These are phyloP conservation scores for Sylvia borin DNA, from an alignment of 2,797 vertebrate genomes.

Conservation along the genomic window DNA sequence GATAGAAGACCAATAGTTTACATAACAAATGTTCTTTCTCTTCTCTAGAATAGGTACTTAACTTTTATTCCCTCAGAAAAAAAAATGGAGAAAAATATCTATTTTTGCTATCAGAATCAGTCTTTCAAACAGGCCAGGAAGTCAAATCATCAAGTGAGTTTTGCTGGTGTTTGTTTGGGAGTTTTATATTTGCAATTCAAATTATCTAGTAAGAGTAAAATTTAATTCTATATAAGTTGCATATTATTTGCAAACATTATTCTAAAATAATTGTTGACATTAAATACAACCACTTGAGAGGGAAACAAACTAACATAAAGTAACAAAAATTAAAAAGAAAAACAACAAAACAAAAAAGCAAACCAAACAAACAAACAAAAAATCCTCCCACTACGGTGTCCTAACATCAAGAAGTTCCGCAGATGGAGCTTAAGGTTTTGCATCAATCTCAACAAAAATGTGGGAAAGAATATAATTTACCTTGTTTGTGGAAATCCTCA, in stretches of 20 bases:
- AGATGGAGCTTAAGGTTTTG: background rate
- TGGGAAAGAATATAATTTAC: background rate
- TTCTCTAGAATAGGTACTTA: background rate
- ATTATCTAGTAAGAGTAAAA: background rate
- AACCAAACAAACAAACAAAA: background rate
- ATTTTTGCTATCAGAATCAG: background rate
- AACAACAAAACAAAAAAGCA: background rate
- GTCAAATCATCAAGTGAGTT: background rate
- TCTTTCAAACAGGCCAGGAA: background rate
- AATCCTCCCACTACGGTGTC: background rate
- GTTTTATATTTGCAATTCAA: background rate
- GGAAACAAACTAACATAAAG: background rate
- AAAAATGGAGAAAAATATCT: fast-evolving
- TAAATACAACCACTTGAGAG: background rate
- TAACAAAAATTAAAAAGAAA: background rate
- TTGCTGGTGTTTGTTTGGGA: background rate
- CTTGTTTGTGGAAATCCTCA: background rate
- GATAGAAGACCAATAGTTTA: constrained; percentile 1
- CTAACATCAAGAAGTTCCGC: background rate
- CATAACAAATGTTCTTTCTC: background rate
- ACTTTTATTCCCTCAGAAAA: background rate
- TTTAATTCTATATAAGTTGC: background rate
- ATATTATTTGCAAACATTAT: background rate
- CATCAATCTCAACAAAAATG: background rate
- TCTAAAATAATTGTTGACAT: background rate